Evolutionary conservation across 2,797 vertebrate genomes (phyloP).

Genomic region (Thaleichthys pacificus): DNA sequence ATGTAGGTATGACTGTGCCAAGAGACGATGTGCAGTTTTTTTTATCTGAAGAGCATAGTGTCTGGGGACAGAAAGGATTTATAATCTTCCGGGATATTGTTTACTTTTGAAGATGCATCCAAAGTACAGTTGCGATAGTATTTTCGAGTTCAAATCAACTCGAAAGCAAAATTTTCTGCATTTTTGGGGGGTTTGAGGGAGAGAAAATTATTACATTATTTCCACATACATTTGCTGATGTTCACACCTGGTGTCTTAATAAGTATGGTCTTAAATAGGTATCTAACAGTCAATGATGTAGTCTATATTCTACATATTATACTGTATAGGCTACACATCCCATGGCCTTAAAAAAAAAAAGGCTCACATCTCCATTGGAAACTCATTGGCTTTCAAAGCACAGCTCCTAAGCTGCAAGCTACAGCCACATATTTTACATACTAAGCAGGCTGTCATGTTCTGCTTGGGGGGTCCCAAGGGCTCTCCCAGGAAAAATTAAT

Average conservation of each 20-base stretch:
- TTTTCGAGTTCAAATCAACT: too few species aligned
- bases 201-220: too few species aligned
- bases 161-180: too few species aligned
- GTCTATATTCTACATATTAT: too few species aligned
- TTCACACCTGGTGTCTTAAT: too few species aligned
- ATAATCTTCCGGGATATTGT: neutral
- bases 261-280: too few species aligned
- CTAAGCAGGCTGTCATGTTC: conserved; percentile 10
- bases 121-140: neutral
- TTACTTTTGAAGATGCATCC: neutral
- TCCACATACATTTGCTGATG: too few species aligned
- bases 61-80: neutral
- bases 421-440: conserved; percentile 16
- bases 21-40: neutral
- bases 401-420: conserved; percentile 15
- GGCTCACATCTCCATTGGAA: neutral
- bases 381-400: conserved; percentile 26
- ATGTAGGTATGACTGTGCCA: neutral
- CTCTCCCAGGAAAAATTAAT: conserved; percentile 21
- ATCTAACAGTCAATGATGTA: too few species aligned
- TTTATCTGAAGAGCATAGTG: too few species aligned
- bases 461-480: conserved; percentile 5
- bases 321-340: too few species aligned
- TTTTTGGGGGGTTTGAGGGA: too few species aligned
- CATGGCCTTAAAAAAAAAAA: too few species aligned